These are phyloP conservation scores for Heliconius hortense DNA, from an alignment of 2,888 invertebrate genomes.

Conservation along the genomic window DNA sequence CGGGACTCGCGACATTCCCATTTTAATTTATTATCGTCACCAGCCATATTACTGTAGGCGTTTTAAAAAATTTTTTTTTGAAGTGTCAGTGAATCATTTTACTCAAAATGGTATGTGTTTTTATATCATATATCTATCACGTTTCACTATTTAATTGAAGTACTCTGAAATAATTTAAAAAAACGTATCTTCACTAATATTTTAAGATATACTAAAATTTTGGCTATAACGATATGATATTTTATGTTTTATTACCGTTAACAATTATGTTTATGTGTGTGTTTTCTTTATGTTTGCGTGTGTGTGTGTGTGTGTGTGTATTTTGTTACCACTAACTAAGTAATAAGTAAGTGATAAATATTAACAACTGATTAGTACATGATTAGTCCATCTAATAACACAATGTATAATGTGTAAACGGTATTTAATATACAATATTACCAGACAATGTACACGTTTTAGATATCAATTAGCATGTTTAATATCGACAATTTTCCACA, in stretches of 20 bases:
- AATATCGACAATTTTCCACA: slow-evolving; percentile 21
- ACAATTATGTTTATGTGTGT: neutral
- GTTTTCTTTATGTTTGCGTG: neutral
- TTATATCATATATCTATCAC: neutral
- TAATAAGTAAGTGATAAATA: neutral
- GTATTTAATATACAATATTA: slow-evolving; percentile 18
- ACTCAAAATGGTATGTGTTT: slow-evolving; percentile 41
- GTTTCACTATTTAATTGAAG: neutral
- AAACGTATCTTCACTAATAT: neutral
- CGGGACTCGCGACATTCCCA: slow-evolving; percentile 35
- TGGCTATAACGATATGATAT: neutral
- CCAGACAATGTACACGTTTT: neutral
- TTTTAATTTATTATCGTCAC: slow-evolving; percentile 30
- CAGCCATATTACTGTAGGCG: slow-evolving; percentile 4
- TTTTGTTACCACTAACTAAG: neutral
- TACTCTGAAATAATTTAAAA: neutral
- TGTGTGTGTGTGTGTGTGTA: too few species aligned
- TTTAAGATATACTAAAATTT: neutral
- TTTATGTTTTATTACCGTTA: neutral
- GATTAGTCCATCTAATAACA: neutral
- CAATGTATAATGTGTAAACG: neutral
- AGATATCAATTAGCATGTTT: slow-evolving; percentile 15
- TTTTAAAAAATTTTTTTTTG: slow-evolving; percentile 17
- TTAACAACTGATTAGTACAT: slow-evolving; percentile 7
- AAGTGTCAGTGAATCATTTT: slow-evolving; percentile 29